These are phyloP conservation scores for Acropternis orthonyx DNA, from an alignment of 2,797 vertebrate genomes.

Conservation along the genomic window DNA sequence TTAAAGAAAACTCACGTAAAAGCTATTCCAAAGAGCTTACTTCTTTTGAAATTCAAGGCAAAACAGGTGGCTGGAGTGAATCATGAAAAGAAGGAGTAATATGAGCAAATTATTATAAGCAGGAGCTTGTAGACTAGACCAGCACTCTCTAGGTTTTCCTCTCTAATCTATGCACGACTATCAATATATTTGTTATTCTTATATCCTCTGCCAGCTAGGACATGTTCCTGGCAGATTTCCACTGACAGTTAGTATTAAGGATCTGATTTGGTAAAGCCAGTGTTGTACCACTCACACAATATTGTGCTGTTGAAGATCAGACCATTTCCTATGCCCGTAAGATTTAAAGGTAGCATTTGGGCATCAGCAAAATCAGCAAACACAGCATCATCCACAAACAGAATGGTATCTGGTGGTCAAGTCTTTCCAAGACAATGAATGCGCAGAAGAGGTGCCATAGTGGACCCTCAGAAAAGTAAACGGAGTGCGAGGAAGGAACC, in stretches of 20 bases:
- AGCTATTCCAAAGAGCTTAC: background rate
- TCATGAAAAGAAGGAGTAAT: background rate
- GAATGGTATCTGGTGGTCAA: accelerated
- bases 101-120: background rate
- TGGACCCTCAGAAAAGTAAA: background rate
- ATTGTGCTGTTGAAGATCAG: background rate
- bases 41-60: background rate
- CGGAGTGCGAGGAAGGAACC: background rate
- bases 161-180: background rate
- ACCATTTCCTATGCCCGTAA: background rate
- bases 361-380: background rate
- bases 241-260: background rate
- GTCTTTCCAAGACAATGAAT: background rate
- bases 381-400: background rate
- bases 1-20: background rate
- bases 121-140: background rate
- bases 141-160: background rate
- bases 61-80: background rate
- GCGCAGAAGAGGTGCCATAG: background rate
- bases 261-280: background rate
- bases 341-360: background rate
- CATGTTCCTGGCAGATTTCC: background rate
- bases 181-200: background rate
- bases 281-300: background rate
- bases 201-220: background rate